Evolutionary conservation across 1,140 invertebrate species (phyloP), one percentile per base, ranked within the genome.

Genomic region (Dryas iulia): DNA sequence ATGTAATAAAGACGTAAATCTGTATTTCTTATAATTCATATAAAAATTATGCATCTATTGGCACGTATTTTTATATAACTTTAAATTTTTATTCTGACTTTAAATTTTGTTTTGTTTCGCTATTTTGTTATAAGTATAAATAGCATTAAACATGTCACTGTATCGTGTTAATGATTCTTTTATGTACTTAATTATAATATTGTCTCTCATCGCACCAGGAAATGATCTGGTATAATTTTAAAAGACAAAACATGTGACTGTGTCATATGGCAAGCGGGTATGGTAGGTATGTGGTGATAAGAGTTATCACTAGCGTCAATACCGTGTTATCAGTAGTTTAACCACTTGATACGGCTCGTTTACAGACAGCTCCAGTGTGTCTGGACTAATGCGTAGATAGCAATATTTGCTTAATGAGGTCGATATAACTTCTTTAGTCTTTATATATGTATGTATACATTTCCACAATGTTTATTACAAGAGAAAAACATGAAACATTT

Each of bases 351-450:
- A 83, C 72, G 69, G 75, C 74, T 74, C 72, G 79, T 81, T 84
- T 84, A 76, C 79, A 75, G 78, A 81, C 70, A 81, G 69, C 83
- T 82, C 76, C 70, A 76, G 65, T 54, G 67, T 76, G 86, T 83
- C 83, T 87, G 79, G 72, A 66, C 77, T 79, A 86, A 85, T 86
- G 79, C 85, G 87, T 84, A 78, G 69, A 66, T 67, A 75, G 68
- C 59, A 39, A 14, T 77, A 77, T 83, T 79, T 81, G 74, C 71
- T 59, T 79, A 84, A 81, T 82, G 73, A 82, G 81, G 83, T 77
- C 77, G 78, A 66, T 66, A 66, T 69, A 59, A 74, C 59, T 66
- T 64, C n/a, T 14, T 14, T 35, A 14, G 1, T 14, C n/a, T 35
- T n/a, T 14, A 35, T 35, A 1, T 35, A 6, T 35, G 0, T 35